A percentile compares a stretch with the other conserved stretches of the same genome.
phyloP scores from a whole-genome alignment of 92 coral and sea anemone species.

The Bergia sp. region DNA sequence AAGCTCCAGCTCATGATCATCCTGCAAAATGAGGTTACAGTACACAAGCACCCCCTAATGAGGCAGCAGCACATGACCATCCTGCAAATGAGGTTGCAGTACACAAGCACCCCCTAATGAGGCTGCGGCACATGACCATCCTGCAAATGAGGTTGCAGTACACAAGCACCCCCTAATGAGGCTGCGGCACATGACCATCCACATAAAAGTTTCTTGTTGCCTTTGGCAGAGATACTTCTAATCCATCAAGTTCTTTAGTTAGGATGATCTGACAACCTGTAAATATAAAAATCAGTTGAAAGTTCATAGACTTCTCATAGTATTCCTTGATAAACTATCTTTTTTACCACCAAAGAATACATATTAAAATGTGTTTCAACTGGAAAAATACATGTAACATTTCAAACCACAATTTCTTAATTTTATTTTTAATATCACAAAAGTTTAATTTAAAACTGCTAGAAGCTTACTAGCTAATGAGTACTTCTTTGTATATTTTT shows the following conservation, averaged over 20 bases:
- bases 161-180: constrained; percentile 56
- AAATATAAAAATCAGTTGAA: background rate
- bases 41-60: constrained; percentile 46
- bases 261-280: constrained; percentile 94
- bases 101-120: constrained; percentile 45
- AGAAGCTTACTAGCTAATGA: no score
- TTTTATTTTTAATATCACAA: no score
- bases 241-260: constrained; percentile 86
- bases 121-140: constrained; percentile 99
- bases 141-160: no score
- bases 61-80: constrained; percentile 97
- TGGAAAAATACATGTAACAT: no score
- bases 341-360: background rate
- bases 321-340: background rate
- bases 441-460: no score
- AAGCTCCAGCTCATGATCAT: constrained; percentile 97
- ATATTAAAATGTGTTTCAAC: no score
- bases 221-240: constrained; percentile 85
- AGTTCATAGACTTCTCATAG: background rate
- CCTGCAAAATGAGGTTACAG: constrained; percentile 1
- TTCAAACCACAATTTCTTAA: no score
- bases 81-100: background rate
- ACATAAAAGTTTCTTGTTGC: constrained; percentile 99
- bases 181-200: constrained; percentile 99
- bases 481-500: no score